These are phyloP conservation scores for Muntiacus muntjak DNA, from an alignment of 2,113 vertebrate genomes.

Conservation along the genomic window DNA sequence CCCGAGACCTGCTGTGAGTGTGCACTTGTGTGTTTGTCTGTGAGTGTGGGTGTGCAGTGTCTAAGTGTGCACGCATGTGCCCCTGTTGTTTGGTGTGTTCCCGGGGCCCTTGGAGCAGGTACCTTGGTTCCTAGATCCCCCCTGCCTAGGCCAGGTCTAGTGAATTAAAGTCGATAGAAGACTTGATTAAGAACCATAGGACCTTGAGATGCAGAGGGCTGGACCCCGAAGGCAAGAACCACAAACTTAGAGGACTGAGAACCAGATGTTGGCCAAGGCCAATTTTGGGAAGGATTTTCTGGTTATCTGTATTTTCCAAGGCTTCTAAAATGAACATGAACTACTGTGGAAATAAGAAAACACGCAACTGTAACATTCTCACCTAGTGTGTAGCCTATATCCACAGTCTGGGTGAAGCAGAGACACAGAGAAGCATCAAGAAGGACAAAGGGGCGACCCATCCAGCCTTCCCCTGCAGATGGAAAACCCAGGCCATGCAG, in stretches of 20 bases:
- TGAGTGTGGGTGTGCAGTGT: neutral
- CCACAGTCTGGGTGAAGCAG: rapidly evolving
- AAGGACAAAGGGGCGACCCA: neutral
- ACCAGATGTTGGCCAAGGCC: neutral
- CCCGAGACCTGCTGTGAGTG: rapidly evolving
- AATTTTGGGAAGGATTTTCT: neutral
- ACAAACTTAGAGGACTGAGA: neutral
- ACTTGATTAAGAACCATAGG: rapidly evolving
- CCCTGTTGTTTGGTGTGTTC: neutral
- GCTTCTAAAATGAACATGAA: neutral
- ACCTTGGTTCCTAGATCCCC: too few relatives aligned
- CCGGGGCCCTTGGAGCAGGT: neutral
- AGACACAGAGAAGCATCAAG: rapidly evolving
- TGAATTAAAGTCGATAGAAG: too few relatives aligned
- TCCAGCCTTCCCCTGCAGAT: neutral
- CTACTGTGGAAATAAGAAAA: too few relatives aligned
- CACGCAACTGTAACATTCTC: rapidly evolving
- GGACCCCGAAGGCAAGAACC: neutral
- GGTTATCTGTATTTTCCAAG: neutral
- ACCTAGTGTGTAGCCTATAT: too few relatives aligned
- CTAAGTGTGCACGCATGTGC: neutral
- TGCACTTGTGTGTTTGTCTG: neutral
- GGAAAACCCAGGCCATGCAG: neutral
- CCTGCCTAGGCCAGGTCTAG: rapidly evolving
- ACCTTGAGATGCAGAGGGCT: too few relatives aligned